phyloP scores from a whole-genome alignment of 2,113 vertebrate species.

The Seriola dumerili region DNA sequence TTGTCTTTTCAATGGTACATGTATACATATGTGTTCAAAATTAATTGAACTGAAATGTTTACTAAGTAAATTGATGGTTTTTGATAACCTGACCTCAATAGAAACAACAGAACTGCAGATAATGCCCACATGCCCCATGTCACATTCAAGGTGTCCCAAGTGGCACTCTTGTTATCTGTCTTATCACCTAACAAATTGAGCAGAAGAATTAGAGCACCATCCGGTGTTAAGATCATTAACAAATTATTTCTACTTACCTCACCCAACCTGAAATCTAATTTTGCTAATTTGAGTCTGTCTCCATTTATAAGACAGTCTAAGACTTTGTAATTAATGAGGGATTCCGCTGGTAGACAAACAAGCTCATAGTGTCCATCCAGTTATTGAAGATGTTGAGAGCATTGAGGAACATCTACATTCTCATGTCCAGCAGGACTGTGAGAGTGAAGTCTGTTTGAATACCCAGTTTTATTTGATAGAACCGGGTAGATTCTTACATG shows the following conservation, averaged over 20 bases:
- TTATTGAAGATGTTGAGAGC: constrained; percentile 56
- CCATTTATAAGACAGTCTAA: background rate
- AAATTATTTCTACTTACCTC: constrained; percentile 23
- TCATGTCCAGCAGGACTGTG: constrained; percentile 81
- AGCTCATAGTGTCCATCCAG: background rate
- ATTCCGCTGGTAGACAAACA: background rate
- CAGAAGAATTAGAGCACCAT: constrained; percentile 2
- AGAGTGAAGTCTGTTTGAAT: constrained; percentile 79
- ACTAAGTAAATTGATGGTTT: no score
- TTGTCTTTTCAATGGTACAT: background rate
- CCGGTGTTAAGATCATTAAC: constrained; percentile 33
- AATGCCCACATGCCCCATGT: background rate
- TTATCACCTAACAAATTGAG: constrained; percentile 2
- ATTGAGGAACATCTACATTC: constrained; percentile 82
- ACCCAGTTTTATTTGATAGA: constrained; percentile 80
- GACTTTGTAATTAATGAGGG: background rate
- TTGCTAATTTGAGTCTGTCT: background rate
- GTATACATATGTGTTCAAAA: background rate
- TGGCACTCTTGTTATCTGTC: background rate
- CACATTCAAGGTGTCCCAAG: background rate
- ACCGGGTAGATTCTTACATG: constrained; percentile 72
- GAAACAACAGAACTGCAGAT: background rate
- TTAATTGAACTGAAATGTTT: background rate
- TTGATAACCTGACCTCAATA: background rate
- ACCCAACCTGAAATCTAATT: constrained; percentile 29